Conservation (phyloP, 30 jellyfish, hydroid and myxozoan genomes). For the Calvadosia cruxmelitensis region DNA sequence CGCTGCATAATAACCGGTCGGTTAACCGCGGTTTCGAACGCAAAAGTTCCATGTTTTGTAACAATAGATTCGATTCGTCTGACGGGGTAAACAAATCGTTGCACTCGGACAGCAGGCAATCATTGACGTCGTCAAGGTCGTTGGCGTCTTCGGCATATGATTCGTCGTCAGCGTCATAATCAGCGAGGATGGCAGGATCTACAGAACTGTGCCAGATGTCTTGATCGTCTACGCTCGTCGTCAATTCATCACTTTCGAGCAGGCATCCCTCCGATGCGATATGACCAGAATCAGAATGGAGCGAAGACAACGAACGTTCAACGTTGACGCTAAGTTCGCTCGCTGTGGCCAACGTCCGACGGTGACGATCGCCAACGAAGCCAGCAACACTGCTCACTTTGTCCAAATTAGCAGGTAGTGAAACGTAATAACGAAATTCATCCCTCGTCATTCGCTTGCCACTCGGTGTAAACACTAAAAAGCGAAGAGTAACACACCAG, state of each 20-base stretch:
- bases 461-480: slow-evolving; percentile 41
- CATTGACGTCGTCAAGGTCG: slow-evolving; percentile 7
- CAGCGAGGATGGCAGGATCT: slow-evolving; percentile 23
- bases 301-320: background rate
- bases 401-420: slow-evolving; percentile 58
- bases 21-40: slow-evolving; percentile 45
- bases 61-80: slow-evolving; percentile 13
- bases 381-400: slow-evolving; percentile 18
- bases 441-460: slow-evolving; percentile 20
- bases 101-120: background rate
- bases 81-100: background rate
- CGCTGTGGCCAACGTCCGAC: background rate
- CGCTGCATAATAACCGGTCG: slow-evolving; percentile 28
- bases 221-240: background rate
- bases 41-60: slow-evolving; percentile 40
- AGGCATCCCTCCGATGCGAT: slow-evolving; percentile 16
- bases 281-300: slow-evolving; percentile 33
- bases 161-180: slow-evolving; percentile 96
- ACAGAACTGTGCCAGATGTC: slow-evolving; percentile 16
- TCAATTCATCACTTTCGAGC: background rate
- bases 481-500: background rate
- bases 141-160: slow-evolving; percentile 26
- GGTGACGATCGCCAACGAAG: background rate
- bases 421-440: slow-evolving; percentile 36
- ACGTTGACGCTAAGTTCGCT: background rate